Percentiles rank a stretch among this genome's conserved stretches.
Conservation (phyloP, 2,797 vertebrate species). For the Danio tinwini region DNA sequence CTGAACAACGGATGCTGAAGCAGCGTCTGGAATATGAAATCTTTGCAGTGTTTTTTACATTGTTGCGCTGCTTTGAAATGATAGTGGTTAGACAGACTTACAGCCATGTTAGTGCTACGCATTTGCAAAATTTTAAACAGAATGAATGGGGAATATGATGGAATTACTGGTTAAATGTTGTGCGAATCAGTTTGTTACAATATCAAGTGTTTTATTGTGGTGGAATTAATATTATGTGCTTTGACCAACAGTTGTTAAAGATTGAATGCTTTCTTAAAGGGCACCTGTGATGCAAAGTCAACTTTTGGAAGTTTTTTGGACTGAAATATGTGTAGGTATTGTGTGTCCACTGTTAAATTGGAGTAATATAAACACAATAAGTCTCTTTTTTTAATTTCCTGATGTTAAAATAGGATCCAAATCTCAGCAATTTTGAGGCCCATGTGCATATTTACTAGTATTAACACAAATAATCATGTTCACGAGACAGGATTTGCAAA, state of each 20-base stretch:
- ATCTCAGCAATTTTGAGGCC: too few relatives aligned
- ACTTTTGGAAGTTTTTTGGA: too few relatives aligned
- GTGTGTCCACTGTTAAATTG: too few relatives aligned
- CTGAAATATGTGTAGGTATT: too few relatives aligned
- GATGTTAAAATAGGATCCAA: too few relatives aligned
- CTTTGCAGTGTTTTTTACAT: conserved; percentile 2
- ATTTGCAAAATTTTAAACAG: neutral
- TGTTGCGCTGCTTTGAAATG: conserved; percentile 30
- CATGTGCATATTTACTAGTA: too few relatives aligned
- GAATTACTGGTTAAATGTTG: neutral
- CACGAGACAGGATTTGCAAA: too few relatives aligned
- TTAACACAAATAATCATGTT: too few relatives aligned
- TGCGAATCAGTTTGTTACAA: neutral
- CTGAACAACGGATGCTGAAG: neutral
- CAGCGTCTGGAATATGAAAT: conserved; percentile 10
- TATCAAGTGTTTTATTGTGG: neutral
- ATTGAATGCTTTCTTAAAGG: too few relatives aligned
- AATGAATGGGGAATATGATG: neutral
- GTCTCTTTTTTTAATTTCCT: too few relatives aligned
- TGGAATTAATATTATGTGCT: neutral
- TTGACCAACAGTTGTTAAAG: neutral
- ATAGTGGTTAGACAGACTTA: neutral
- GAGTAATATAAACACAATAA: too few relatives aligned
- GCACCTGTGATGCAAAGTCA: too few relatives aligned
- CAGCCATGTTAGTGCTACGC: neutral